Evolutionary conservation across 2,797 vertebrate species (phyloP).

Genomic region (Adelosebastes latens): DNA sequence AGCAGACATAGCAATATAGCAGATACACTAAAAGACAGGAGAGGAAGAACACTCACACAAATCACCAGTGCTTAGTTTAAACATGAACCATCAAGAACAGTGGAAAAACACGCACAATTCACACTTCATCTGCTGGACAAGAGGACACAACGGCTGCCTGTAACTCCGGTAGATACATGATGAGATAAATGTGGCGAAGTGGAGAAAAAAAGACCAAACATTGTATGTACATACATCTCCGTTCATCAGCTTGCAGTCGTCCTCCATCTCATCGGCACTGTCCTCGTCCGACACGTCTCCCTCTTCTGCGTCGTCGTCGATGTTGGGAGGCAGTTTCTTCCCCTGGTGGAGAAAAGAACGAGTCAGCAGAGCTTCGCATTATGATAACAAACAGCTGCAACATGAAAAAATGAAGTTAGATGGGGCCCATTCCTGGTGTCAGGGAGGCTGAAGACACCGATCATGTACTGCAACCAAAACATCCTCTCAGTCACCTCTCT

Average conservation of each 20-base stretch:
- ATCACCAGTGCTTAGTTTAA: neutral
- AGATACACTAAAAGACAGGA: neutral
- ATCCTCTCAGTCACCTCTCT: neutral
- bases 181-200: neutral
- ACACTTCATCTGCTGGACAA: neutral
- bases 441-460: neutral
- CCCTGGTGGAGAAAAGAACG: slow-evolving; percentile 80
- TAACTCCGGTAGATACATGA: neutral
- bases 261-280: slow-evolving; percentile 97
- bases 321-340: slow-evolving; percentile 94
- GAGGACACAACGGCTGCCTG: neutral
- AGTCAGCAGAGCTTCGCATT: neutral
- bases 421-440: neutral
- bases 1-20: neutral
- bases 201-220: neutral
- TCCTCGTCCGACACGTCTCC: slow-evolving; percentile 98
- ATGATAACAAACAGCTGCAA: neutral
- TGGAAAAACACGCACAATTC: neutral
- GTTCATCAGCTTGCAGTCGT: slow-evolving; percentile 95
- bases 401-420: neutral
- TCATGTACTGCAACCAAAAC: neutral
- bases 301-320: slow-evolving; percentile 94
- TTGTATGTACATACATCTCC: slow-evolving; percentile 90
- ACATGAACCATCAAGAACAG: slow-evolving; percentile 2
- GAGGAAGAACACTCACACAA: neutral